Evolutionary conservation across 2,888 invertebrate genomes (phyloP).

Genomic region (Parthenolecanium corni): DNA sequence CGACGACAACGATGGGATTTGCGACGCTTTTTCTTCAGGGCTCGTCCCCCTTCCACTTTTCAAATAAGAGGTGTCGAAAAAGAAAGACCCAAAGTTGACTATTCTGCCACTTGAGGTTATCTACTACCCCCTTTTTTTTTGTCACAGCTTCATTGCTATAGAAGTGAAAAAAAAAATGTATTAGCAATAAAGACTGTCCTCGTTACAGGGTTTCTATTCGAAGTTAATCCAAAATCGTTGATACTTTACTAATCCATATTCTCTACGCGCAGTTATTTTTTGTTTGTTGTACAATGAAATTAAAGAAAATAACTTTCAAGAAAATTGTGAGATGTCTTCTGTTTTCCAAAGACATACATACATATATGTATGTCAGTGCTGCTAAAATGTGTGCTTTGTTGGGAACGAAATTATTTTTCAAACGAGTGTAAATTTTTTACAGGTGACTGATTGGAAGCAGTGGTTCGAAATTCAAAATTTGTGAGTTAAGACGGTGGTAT

Average conservation of each 20-base stretch:
- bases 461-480: no score
- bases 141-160: neutral
- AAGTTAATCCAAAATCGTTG: conserved; percentile 25
- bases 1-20: conserved; percentile 26
- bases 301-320: neutral
- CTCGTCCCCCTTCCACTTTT: neutral
- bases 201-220: conserved; percentile 16
- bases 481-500: no score
- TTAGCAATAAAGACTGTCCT: conserved; percentile 11
- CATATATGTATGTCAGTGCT: no score
- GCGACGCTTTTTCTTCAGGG: conserved; percentile 23
- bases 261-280: neutral
- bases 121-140: conserved; percentile 4
- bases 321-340: no score
- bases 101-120: conserved; percentile 5
- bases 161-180: conserved; percentile 3
- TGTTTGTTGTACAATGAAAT: neutral
- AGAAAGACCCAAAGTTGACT: conserved; percentile 8
- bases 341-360: no score
- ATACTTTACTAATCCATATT: conserved; percentile 7
- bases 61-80: conserved; percentile 2
- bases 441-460: no score
- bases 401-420: no score
- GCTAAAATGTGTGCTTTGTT: no score
- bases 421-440: no score